Percentiles rank a stretch among this genome's conserved stretches.
phyloP scores from a whole-genome alignment of 2,113 vertebrate genomes.

The Cynocephalus volans region DNA sequence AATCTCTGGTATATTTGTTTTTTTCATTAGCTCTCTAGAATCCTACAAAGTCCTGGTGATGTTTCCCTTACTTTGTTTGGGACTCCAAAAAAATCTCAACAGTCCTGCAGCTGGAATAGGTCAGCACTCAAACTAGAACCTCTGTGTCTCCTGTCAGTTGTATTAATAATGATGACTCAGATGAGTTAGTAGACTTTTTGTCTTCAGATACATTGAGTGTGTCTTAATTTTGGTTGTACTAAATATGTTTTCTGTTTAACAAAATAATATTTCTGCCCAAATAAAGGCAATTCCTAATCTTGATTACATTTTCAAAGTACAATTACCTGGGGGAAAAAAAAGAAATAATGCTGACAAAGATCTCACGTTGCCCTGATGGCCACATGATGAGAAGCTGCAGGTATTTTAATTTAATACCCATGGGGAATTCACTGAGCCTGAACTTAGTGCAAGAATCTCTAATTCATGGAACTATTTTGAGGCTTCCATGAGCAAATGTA shows the following conservation, averaged over 20 bases:
- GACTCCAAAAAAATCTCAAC: not conserved
- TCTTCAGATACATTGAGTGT: not conserved
- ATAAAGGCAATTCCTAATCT: constrained; percentile 13
- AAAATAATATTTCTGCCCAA: not conserved
- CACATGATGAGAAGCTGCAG: not conserved
- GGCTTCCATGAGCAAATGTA: not conserved
- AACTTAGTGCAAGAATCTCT: not conserved
- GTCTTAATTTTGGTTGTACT: not conserved
- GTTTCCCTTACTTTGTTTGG: not conserved
- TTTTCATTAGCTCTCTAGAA: not conserved
- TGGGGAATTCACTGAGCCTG: not conserved
- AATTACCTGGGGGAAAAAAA: not conserved
- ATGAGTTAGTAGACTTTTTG: not conserved
- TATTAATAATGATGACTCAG: not conserved
- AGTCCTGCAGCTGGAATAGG: not conserved
- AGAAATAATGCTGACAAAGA: not conserved
- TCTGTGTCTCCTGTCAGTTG: not conserved
- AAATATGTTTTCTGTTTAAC: not conserved
- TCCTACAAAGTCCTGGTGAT: not conserved
- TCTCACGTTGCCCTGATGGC: not conserved
- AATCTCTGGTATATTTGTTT: not conserved
- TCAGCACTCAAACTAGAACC: not conserved
- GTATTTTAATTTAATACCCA: not conserved
- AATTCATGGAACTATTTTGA: not conserved
- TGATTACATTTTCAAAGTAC: constrained; percentile 39